phyloP scores from a whole-genome alignment of 1,140 invertebrate species.

The Drosophila simulans region DNA sequence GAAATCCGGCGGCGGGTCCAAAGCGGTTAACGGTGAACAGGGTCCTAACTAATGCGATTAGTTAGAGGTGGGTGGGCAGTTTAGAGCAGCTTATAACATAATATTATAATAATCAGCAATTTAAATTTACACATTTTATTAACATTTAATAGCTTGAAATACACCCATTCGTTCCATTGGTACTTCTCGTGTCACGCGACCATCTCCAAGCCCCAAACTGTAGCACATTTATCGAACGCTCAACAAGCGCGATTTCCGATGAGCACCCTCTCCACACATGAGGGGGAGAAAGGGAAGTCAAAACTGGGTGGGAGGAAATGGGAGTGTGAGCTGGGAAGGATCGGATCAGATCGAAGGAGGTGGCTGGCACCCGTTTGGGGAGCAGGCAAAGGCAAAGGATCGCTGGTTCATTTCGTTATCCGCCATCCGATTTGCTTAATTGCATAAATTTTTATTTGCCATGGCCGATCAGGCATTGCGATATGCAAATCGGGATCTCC shows the following conservation, averaged over 20 bases:
- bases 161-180: too few species aligned
- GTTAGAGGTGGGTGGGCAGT: slow-evolving; percentile 4
- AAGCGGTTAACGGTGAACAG: slow-evolving; percentile 37
- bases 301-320: neutral
- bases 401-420: slow-evolving; percentile 42
- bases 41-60: slow-evolving; percentile 29
- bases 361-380: slow-evolving; percentile 26
- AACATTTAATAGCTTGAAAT: too few species aligned
- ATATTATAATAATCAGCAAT: too few species aligned
- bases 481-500: slow-evolving; percentile 69
- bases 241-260: slow-evolving; percentile 34
- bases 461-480: slow-evolving; percentile 63
- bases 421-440: slow-evolving; percentile 78
- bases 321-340: neutral
- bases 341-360: neutral
- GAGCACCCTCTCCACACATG: slow-evolving; percentile 30
- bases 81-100: neutral
- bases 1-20: slow-evolving; percentile 17
- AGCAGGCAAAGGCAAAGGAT: slow-evolving; percentile 15
- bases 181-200: slow-evolving; percentile 4
- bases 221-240: slow-evolving; percentile 39
- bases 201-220: slow-evolving; percentile 5
- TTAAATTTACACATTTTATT: too few species aligned
- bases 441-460: slow-evolving; percentile 81
- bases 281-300: slow-evolving; percentile 21